Conservation (phyloP, 2,113 vertebrate genomes). For the Otocyon megalotis region DNA sequence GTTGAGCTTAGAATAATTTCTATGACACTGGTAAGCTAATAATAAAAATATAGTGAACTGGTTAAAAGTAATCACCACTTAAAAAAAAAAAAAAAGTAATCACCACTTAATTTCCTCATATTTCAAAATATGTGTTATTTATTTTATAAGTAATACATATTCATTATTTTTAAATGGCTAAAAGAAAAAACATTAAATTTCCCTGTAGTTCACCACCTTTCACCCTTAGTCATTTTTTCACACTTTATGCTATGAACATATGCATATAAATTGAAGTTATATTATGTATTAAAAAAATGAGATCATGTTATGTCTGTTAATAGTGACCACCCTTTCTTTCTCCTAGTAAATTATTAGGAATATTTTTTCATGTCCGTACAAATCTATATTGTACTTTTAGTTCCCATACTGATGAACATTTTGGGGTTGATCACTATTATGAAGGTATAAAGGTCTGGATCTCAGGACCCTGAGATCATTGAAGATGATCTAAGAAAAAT, state of each 20-base stretch:
- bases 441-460: too few relatives aligned
- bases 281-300: background rate
- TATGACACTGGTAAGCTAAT: constrained; percentile 9
- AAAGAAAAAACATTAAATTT: background rate
- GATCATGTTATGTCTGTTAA: background rate
- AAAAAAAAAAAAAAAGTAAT: constrained; percentile 28
- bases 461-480: too few relatives aligned
- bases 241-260: background rate
- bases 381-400: background rate
- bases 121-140: constrained; percentile 39
- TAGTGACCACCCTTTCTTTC: background rate
- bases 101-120: background rate
- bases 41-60: background rate
- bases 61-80: background rate
- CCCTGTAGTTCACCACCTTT: background rate
- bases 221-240: background rate
- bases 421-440: background rate
- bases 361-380: background rate
- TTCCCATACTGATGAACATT: constrained; percentile 7
- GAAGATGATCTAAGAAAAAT: too few relatives aligned
- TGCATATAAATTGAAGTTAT: background rate
- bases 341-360: constrained; percentile 7
- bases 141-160: constrained; percentile 4
- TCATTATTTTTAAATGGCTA: constrained; percentile 23
- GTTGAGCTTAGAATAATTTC: constrained; percentile 46